These are phyloP conservation scores for Megamerina dolium DNA, from an alignment of 2,888 invertebrate genomes.

Conservation along the genomic window DNA sequence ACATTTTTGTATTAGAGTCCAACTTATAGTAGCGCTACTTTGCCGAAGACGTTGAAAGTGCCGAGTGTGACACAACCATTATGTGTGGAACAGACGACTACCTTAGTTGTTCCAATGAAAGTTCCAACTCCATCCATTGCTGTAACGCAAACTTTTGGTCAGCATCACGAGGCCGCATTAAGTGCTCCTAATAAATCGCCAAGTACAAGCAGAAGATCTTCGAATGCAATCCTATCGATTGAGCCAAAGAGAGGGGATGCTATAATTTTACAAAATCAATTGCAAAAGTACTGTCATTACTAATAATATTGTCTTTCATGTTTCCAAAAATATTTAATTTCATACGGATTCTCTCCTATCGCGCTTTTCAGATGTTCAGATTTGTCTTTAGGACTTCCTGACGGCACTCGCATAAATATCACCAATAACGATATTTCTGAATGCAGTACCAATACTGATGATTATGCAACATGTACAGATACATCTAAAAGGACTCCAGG, in stretches of 20 bases:
- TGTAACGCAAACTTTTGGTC: conserved; percentile 50
- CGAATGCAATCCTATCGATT: conserved; percentile 8
- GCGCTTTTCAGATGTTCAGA: too few relatives aligned
- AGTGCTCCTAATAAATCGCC: conserved; percentile 10
- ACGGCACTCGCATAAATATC: conserved; percentile 15
- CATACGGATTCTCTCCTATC: too few relatives aligned
- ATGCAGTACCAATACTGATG: conserved; percentile 76
- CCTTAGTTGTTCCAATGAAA: conserved; percentile 19
- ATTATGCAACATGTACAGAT: conserved; percentile 81
- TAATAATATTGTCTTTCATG: too few relatives aligned
- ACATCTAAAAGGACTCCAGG: conserved; percentile 59
- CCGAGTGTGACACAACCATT: conserved; percentile 3
- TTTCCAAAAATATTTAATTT: too few relatives aligned
- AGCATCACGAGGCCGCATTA: conserved; percentile 3
- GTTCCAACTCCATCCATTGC: conserved; percentile 53
- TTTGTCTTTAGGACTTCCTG: too few relatives aligned
- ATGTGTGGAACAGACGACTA: conserved; percentile 16
- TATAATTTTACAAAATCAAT: too few relatives aligned
- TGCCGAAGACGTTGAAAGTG: conserved; percentile 12
- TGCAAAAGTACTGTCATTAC: too few relatives aligned
- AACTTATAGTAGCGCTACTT: conserved; percentile 30
- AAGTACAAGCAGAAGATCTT: conserved; percentile 9
- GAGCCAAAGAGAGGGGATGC: too few relatives aligned
- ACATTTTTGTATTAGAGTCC: conserved; percentile 30
- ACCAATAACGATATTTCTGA: conserved; percentile 75